Evolutionary conservation across 2,888 invertebrate genomes (phyloP).

Genomic region (Watsonalla cultraria): DNA sequence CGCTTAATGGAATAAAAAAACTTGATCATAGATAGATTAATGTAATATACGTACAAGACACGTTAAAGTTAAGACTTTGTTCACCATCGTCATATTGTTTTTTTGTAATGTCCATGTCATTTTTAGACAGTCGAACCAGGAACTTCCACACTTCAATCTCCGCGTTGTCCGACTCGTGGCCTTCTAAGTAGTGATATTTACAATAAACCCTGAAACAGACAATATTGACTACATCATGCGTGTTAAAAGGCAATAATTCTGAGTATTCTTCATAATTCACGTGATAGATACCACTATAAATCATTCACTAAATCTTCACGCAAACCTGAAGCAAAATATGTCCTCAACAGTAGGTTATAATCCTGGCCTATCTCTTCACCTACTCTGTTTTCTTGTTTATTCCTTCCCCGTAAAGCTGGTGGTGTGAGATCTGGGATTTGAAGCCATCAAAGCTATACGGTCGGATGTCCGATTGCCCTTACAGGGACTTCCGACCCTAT

Average conservation of each 20-base stretch:
- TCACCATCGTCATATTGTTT: slow-evolving; percentile 56
- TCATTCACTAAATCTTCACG: too few species aligned
- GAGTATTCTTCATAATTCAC: not conserved
- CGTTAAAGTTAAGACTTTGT: slow-evolving; percentile 33
- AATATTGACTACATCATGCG: not conserved
- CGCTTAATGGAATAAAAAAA: too few species aligned
- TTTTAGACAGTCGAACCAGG: slow-evolving; percentile 80
- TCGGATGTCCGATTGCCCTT: too few species aligned
- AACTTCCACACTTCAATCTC: slow-evolving; percentile 89
- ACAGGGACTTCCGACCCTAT: too few species aligned
- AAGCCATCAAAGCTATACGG: too few species aligned
- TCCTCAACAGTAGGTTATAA: too few species aligned
- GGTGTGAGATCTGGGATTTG: too few species aligned
- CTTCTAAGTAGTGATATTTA: slow-evolving; percentile 90
- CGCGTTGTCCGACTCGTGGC: slow-evolving; percentile 84
- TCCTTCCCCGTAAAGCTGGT: too few species aligned
- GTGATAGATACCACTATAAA: too few species aligned
- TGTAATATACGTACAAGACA: slow-evolving; percentile 42
- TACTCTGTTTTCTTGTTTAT: too few species aligned
- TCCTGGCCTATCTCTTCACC: too few species aligned
- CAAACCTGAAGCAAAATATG: too few species aligned
- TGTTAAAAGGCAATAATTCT: not conserved
- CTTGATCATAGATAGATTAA: not conserved
- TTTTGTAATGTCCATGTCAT: slow-evolving; percentile 61
- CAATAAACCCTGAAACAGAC: slow-evolving; percentile 85